Evolutionary conservation across 37 sponge, comb jelly and placozoan genomes (phyloP).

Genomic region (Beroe forskalii): DNA sequence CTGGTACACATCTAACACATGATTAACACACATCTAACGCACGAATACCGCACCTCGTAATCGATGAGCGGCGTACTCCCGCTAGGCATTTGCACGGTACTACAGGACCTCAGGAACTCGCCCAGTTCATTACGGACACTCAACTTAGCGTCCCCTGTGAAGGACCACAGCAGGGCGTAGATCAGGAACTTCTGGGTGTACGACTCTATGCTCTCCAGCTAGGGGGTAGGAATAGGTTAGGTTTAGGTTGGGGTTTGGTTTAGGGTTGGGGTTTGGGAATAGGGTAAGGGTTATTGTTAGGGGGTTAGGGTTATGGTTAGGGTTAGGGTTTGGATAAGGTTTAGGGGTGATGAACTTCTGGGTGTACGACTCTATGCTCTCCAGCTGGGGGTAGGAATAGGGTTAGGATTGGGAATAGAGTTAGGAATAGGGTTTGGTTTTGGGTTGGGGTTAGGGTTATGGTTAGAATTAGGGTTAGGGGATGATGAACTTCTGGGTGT

Average conservation of each 20-base stretch:
- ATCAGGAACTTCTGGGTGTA: constrained; percentile 85
- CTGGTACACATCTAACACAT: too few species aligned
- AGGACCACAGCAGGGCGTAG: constrained; percentile 86
- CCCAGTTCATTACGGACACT: constrained; percentile 80
- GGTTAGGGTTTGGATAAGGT: too few species aligned
- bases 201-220: constrained; percentile 81
- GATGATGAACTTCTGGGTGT: constrained; percentile 82
- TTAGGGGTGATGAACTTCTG: constrained; percentile 82
- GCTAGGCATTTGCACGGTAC: constrained; percentile 91
- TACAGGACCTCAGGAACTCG: constrained; percentile 83
- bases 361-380: constrained; percentile 83
- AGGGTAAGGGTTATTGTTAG: too few species aligned
- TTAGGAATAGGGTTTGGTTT: neutral
- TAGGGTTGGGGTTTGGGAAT: too few species aligned
- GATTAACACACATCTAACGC: too few species aligned
- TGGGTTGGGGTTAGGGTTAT: neutral
- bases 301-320: neutral
- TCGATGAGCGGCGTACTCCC: constrained; percentile 78
- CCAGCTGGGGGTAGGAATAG: constrained; percentile 65
- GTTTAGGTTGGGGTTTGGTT: neutral
- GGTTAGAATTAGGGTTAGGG: too few species aligned
- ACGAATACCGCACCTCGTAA: constrained; percentile 86
- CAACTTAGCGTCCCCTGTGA: constrained; percentile 89
- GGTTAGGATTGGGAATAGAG: neutral
- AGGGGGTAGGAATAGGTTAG: neutral